Percentiles rank a stretch among this genome's conserved stretches.
Evolutionary conservation across 2,113 vertebrate genomes (phyloP).

Genomic region (Grus americana): DNA sequence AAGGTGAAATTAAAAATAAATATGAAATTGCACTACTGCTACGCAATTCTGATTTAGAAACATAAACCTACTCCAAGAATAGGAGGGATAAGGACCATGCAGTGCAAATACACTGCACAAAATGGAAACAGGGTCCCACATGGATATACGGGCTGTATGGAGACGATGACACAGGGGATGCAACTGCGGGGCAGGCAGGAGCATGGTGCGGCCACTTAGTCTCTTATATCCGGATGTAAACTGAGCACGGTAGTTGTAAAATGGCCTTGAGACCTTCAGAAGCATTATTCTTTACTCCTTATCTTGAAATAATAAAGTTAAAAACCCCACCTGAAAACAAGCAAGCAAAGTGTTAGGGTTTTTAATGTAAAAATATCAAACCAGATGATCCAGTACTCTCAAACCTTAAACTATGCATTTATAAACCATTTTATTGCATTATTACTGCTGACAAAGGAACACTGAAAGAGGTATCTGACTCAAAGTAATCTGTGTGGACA

Average conservation of each 20-base stretch:
- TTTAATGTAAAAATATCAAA: background rate
- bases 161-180: too few relatives aligned
- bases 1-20: background rate
- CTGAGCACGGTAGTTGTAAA: background rate
- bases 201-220: too few relatives aligned
- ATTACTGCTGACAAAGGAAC: background rate
- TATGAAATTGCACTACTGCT: fast-evolving
- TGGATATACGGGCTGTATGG: fast-evolving
- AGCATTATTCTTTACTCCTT: background rate
- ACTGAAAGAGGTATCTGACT: too few relatives aligned
- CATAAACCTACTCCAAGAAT: fast-evolving
- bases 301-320: background rate
- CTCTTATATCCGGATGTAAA: background rate
- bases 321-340: background rate
- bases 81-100: fast-evolving
- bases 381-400: background rate
- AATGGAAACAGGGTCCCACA: background rate
- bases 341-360: background rate
- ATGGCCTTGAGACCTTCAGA: background rate
- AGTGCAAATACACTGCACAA: background rate
- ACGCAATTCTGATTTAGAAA: fast-evolving
- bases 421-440: background rate
- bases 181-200: background rate
- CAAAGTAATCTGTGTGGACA: too few relatives aligned
- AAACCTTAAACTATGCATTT: background rate